phyloP scores from a whole-genome alignment of 1,140 invertebrate species.

The Pectinophora gossypiella region DNA sequence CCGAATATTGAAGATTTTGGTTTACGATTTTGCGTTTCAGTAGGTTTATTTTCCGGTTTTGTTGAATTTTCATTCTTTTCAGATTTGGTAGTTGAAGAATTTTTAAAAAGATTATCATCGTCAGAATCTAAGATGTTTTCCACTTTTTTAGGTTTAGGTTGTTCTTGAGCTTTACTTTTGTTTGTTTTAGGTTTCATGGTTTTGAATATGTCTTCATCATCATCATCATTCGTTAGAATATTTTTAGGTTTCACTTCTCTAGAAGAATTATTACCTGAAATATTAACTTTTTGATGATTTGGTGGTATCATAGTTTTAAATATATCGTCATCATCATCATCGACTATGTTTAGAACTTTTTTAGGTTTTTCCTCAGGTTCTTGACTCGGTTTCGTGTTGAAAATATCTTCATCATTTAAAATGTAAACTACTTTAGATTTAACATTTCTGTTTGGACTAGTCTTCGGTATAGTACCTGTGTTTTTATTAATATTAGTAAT shows the following conservation, averaged over 20 bases:
- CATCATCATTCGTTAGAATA: not conserved
- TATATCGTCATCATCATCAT: constrained; percentile 26
- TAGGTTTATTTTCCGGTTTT: not conserved
- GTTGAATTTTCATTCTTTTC: not conserved
- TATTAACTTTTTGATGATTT: too few species aligned
- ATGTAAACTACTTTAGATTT: constrained; percentile 49
- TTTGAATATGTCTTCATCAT: not conserved
- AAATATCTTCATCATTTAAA: constrained; percentile 67
- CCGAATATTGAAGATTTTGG: constrained; percentile 29
- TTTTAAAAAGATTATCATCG: not conserved
- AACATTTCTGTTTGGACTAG: not conserved
- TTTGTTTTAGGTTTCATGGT: not conserved
- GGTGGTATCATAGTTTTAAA: constrained; percentile 33
- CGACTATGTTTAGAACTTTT: constrained; percentile 7
- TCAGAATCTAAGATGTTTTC: not conserved
- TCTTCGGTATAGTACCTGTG: not conserved
- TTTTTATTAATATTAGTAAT: too few species aligned
- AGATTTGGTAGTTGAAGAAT: not conserved
- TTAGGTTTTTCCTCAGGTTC: constrained; percentile 8
- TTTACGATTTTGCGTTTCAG: not conserved
- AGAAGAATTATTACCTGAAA: too few species aligned
- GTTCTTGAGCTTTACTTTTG: too few species aligned
- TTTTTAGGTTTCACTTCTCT: too few species aligned
- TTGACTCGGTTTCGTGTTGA: constrained; percentile 1
- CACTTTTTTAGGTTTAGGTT: not conserved